These are phyloP conservation scores for Scelioninae gen. 2 DNA, from an alignment of 2,888 invertebrate genomes.

Conservation along the genomic window DNA sequence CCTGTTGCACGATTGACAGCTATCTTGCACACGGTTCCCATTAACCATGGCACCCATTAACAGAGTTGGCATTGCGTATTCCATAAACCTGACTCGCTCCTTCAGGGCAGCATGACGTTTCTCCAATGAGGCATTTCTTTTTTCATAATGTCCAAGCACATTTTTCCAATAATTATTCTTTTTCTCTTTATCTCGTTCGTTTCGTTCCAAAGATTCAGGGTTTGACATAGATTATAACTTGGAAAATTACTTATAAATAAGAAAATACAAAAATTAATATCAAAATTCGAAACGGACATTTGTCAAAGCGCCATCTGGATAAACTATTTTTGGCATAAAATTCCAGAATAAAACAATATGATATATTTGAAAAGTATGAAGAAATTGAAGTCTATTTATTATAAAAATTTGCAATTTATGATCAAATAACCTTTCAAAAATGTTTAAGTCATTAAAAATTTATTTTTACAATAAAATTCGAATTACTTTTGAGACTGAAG, in stretches of 20 bases:
- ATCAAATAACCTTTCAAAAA: no score
- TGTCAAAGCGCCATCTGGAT: neutral
- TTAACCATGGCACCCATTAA: conserved; percentile 63
- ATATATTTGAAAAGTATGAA: no score
- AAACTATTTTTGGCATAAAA: no score
- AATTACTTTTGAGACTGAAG: no score
- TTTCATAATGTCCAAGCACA: conserved; percentile 65
- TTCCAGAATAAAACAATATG: no score
- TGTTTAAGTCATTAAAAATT: no score
- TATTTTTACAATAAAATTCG: no score
- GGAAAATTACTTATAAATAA: neutral
- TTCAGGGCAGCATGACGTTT: conserved; percentile 63
- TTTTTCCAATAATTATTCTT: conserved; percentile 64
- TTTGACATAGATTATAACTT: conserved; percentile 20
- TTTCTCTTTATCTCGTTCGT: conserved; percentile 10
- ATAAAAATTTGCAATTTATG: neutral
- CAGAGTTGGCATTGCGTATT: conserved; percentile 66
- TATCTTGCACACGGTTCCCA: conserved; percentile 31
- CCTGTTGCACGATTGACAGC: conserved; percentile 42
- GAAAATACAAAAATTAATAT: neutral
- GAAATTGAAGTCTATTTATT: no score
- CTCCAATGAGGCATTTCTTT: conserved; percentile 65
- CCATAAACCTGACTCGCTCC: conserved; percentile 67
- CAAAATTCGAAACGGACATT: neutral
- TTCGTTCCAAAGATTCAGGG: neutral